These are phyloP conservation scores for Luscinia megarhynchos DNA, from an alignment of 2,797 vertebrate species.

Conservation along the genomic window DNA sequence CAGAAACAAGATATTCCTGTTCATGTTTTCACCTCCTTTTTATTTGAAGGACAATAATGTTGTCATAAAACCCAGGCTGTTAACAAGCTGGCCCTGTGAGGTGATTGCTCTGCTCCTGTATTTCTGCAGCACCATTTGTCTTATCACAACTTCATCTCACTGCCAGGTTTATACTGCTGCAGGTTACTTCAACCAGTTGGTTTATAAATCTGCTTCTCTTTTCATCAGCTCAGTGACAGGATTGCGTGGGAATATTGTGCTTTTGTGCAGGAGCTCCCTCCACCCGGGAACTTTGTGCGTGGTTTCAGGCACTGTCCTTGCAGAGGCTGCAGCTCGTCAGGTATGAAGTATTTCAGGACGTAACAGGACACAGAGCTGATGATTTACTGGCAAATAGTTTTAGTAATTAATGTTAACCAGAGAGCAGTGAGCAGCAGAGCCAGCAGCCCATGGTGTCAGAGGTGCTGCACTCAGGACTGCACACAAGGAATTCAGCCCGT, in stretches of 20 bases:
- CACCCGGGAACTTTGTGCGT: neutral
- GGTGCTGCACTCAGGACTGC: neutral
- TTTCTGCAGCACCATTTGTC: neutral
- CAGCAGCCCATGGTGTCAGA: neutral
- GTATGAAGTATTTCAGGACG: neutral
- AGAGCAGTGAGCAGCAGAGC: neutral
- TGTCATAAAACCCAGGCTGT: neutral
- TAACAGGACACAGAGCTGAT: neutral
- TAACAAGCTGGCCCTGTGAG: neutral
- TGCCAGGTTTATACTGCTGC: neutral
- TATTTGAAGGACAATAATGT: neutral
- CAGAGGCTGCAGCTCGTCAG: neutral
- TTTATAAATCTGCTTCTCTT: neutral
- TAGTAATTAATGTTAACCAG: neutral
- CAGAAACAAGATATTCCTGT: neutral
- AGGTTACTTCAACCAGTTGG: neutral
- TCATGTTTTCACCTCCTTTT: neutral
- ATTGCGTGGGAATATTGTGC: accelerated
- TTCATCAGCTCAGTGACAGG: neutral
- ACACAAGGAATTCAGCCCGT: neutral
- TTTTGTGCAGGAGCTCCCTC: neutral
- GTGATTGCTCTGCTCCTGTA: neutral
- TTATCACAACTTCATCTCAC: neutral
- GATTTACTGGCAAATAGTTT: neutral
- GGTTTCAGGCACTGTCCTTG: neutral